These are phyloP conservation scores for Atta colombica DNA, from an alignment of 1,140 invertebrate genomes.

Conservation along the genomic window DNA sequence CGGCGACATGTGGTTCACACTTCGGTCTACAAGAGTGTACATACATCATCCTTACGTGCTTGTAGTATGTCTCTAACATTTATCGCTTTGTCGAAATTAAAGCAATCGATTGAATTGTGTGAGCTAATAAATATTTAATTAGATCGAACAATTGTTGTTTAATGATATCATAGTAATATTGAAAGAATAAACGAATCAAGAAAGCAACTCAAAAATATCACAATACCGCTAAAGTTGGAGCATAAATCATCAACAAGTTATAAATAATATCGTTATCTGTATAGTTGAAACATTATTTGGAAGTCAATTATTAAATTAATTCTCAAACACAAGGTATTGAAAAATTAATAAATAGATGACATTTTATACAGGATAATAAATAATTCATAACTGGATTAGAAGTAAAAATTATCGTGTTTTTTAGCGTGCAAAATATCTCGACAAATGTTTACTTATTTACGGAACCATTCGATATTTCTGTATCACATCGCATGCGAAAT, in stretches of 20 bases:
- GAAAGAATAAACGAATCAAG: background rate
- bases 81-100: background rate
- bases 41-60: constrained; percentile 19
- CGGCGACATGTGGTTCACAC: constrained; percentile 23
- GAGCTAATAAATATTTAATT: background rate
- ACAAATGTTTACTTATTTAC: background rate
- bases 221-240: background rate
- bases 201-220: background rate
- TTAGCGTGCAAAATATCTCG: background rate
- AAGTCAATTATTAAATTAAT: background rate
- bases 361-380: background rate
- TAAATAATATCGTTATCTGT: background rate
- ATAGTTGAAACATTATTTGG: background rate
- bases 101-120: background rate
- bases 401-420: background rate
- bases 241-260: constrained; percentile 1
- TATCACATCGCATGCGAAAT: background rate
- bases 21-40: background rate
- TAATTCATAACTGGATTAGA: background rate
- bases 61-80: constrained; percentile 5
- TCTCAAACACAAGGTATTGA: background rate
- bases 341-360: background rate
- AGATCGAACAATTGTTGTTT: background rate
- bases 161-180: background rate
- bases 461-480: background rate